Conservation (phyloP, 2,888 invertebrate genomes). For the Acleris holmiana region DNA sequence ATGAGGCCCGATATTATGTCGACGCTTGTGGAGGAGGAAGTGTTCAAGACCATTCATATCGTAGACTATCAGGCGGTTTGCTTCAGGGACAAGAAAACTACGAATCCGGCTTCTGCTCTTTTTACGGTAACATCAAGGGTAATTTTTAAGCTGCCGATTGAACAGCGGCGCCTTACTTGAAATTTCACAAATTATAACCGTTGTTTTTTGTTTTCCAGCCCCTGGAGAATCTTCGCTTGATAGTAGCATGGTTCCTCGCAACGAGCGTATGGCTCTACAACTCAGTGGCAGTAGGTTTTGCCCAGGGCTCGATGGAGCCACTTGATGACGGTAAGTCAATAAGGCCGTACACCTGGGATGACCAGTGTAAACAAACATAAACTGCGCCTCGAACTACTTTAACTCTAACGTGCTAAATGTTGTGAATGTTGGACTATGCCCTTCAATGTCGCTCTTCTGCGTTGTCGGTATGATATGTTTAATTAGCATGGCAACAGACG, state of each 20-base stretch:
- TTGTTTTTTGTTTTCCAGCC: slow-evolving; percentile 72
- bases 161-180: no score
- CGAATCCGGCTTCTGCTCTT: slow-evolving; percentile 85
- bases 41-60: slow-evolving; percentile 90
- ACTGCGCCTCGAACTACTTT: no score
- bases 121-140: slow-evolving; percentile 81
- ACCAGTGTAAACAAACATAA: background rate
- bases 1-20: slow-evolving; percentile 90
- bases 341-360: slow-evolving; percentile 1
- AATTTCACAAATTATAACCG: no score
- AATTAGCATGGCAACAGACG: slow-evolving; percentile 68
- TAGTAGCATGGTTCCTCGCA: slow-evolving; percentile 84
- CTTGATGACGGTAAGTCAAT: slow-evolving; percentile 70
- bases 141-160: background rate
- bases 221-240: slow-evolving; percentile 80
- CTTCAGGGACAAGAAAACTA: slow-evolving; percentile 87
- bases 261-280: slow-evolving; percentile 85
- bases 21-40: slow-evolving; percentile 88
- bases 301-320: slow-evolving; percentile 78
- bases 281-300: slow-evolving; percentile 76
- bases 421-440: slow-evolving; percentile 45
- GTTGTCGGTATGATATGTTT: slow-evolving; percentile 75
- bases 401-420: slow-evolving; percentile 41
- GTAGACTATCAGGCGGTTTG: slow-evolving; percentile 96
- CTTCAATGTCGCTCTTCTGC: slow-evolving; percentile 61